Evolutionary conservation across 1,140 invertebrate species (phyloP), one percentile per base, ranked within the genome.

Genomic region (Hylaeus volcanicus): DNA sequence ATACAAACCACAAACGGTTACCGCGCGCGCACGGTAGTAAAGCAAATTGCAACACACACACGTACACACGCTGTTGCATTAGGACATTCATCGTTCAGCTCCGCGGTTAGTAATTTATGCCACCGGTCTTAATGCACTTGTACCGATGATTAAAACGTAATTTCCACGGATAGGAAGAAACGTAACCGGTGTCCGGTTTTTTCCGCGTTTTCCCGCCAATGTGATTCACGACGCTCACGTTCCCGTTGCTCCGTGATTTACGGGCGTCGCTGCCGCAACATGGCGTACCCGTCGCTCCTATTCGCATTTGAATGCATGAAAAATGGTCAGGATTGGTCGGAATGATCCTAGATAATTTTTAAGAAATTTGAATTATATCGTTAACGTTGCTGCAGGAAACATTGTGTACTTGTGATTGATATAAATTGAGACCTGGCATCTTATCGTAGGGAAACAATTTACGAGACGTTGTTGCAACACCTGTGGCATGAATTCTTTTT

Each of bases 61-160:
- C 39, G 6, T 14, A 15, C 61, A 37, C 61, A 15, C 64, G 64
- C 45, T 43, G 65, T 66, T 43, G 64, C 64, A 11, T 4, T 15
- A 6, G 45, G 5, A 2, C 8, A 26, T 26, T 53, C 65, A 26
- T 26, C 26, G 26, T 26, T 26, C 26, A 26, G 56, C 74, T 68
- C 53, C 69, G n/a, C 39, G 48, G 43, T 64, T 45, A 41, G 69
- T 84, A 84, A 85, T 85, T 85, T 85, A 85, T 84, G 68, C 75
- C 79, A n/a, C 26, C 64, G 66, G 60, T 68, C 72, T 81, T 84
- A 85, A 85, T 76, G 84, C 77, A 75, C 77, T 84, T 73, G 77
- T 55, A 64, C 55, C 63, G 70, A 84, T 84, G 82, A 84, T 85
- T 85, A 84, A 81, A 85, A 84, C 77, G 72, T 81, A 80, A 84